These are phyloP conservation scores for Dinocampus coccinellae DNA, from an alignment of 2,888 invertebrate genomes.

Conservation along the genomic window DNA sequence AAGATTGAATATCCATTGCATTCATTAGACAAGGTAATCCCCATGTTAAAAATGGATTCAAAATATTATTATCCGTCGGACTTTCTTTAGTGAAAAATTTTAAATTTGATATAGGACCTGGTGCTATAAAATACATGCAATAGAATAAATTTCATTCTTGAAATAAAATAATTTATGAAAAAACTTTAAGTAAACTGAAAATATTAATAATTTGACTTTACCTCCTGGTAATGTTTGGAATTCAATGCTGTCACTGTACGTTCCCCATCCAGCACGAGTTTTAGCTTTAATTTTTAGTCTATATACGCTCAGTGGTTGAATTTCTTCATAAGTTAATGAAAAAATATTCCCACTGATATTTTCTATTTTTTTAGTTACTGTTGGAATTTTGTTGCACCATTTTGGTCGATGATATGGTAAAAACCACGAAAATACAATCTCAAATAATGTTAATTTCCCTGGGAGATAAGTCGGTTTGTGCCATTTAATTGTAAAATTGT, in stretches of 20 bases:
- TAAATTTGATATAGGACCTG: conserved; percentile 54
- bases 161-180: neutral
- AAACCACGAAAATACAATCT: conserved; percentile 51
- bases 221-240: conserved; percentile 48
- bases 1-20: conserved; percentile 53
- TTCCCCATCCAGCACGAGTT: conserved; percentile 58
- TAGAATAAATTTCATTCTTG: neutral
- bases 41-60: conserved; percentile 58
- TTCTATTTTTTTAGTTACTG: conserved; percentile 26
- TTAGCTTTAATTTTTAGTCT: conserved; percentile 53
- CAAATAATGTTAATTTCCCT: conserved; percentile 52
- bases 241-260: conserved; percentile 40
- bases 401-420: conserved; percentile 49
- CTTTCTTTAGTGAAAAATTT: conserved; percentile 39
- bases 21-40: conserved; percentile 56
- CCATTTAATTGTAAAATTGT: conserved; percentile 54
- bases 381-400: conserved; percentile 46
- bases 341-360: conserved; percentile 38
- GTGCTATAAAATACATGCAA: conserved; percentile 45
- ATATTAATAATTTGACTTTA: conserved; percentile 13
- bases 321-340: conserved; percentile 39
- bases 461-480: conserved; percentile 52
- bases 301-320: conserved; percentile 52
- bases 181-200: neutral
- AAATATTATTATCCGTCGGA: conserved; percentile 45